Evolutionary conservation across 2,888 invertebrate genomes (phyloP).

Genomic region (Pachycephus smyrnensis): DNA sequence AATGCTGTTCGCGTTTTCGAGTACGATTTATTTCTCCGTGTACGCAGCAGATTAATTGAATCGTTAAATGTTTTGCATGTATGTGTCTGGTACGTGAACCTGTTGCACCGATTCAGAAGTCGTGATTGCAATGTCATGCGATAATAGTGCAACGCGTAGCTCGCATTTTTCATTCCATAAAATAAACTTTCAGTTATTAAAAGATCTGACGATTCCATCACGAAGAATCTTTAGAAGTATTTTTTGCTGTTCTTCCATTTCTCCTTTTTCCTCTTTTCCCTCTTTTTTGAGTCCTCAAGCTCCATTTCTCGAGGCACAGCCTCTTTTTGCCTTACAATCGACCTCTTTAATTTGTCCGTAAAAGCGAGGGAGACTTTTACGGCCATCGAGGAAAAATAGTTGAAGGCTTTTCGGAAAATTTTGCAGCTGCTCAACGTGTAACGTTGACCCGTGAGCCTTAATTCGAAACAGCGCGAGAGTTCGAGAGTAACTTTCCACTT

Average conservation of each 20-base stretch:
- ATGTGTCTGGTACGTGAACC: not conserved
- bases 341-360: not conserved
- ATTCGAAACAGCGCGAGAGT: not conserved
- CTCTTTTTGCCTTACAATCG: not conserved
- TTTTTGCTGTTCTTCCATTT: not conserved
- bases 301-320: not conserved
- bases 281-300: not conserved
- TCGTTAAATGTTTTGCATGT: not conserved
- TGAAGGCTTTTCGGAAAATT: not conserved
- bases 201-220: not conserved
- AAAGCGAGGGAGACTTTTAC: not conserved
- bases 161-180: too few species aligned
- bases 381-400: too few species aligned
- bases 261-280: not conserved
- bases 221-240: not conserved
- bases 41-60: not conserved
- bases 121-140: not conserved
- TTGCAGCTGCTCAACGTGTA: not conserved
- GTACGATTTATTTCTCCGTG: not conserved
- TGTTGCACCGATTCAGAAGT: not conserved
- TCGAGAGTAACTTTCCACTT: not conserved
- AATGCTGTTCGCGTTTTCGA: not conserved
- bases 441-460: too few species aligned
- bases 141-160: not conserved
- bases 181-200: not conserved